Conservation (phyloP, 2,113 vertebrate genomes). For the Emberiza fucata region DNA sequence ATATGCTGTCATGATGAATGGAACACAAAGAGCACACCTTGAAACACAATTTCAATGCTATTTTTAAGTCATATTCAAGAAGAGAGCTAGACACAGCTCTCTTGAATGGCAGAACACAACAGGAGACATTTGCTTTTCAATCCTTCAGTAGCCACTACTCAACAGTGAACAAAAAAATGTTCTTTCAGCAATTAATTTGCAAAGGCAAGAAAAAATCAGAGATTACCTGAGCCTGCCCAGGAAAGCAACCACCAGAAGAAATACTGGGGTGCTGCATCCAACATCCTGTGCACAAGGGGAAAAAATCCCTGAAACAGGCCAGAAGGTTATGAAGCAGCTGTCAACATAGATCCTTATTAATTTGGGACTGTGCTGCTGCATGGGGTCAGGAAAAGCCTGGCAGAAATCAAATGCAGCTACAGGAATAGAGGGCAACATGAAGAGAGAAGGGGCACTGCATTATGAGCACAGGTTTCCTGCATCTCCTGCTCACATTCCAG, state of each 20-base stretch:
- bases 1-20: neutral
- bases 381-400: neutral
- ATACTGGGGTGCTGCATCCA: neutral
- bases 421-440: neutral
- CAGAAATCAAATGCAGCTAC: conserved; percentile 16
- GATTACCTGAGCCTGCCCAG: neutral
- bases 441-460: neutral
- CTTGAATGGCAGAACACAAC: neutral
- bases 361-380: neutral
- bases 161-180: neutral
- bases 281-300: neutral
- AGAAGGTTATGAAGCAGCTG: conserved; percentile 14
- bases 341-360: conserved; percentile 28
- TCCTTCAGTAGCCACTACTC: neutral
- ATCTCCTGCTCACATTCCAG: neutral
- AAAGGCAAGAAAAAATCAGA: neutral
- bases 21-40: neutral
- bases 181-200: neutral
- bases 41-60: neutral
- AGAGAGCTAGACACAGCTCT: neutral
- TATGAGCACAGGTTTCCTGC: neutral
- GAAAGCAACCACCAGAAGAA: neutral
- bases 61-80: neutral
- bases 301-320: neutral
- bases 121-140: neutral